A percentile compares a stretch with the other conserved stretches of the same genome.
These are phyloP conservation scores for Drosophila robusta DNA, from an alignment of 2,888 invertebrate genomes.

Conservation along the genomic window DNA sequence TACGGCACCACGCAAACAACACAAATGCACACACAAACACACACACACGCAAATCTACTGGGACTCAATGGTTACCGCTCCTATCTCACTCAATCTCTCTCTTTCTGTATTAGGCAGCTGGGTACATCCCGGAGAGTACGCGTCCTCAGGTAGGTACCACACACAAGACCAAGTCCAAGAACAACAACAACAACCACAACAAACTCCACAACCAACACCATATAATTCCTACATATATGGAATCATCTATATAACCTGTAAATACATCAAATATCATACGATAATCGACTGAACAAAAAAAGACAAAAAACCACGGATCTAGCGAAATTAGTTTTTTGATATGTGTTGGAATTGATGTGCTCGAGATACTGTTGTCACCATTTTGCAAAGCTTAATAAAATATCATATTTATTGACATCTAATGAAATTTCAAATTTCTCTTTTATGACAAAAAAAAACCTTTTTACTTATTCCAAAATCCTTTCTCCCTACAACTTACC, in stretches of 20 bases:
- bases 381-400: conserved; percentile 55
- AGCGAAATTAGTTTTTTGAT: conserved; percentile 44
- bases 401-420: conserved; percentile 56
- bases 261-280: conserved; percentile 83
- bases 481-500: conserved; percentile 10
- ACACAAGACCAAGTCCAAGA: conserved; percentile 61
- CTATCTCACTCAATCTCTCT: conserved; percentile 18
- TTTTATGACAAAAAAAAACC: conserved; percentile 61
- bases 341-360: conserved; percentile 64
- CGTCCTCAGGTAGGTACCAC: conserved; percentile 94
- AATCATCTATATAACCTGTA: conserved; percentile 84
- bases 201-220: conserved; percentile 64
- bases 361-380: conserved; percentile 56
- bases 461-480: conserved; percentile 50
- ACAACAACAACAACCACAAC: conserved; percentile 48
- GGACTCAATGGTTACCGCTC: conserved; percentile 22
- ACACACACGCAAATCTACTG: conserved; percentile 10
- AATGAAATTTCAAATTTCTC: conserved; percentile 72
- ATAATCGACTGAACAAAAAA: conserved; percentile 59
- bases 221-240: conserved; percentile 80
- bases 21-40: conserved; percentile 3
- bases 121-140: conserved; percentile 99
- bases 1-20: conserved; percentile 8
- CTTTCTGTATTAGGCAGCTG: conserved; percentile 89
- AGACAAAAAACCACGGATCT: conserved; percentile 33